phyloP scores from a whole-genome alignment of 2,797 vertebrate species.

The Galaxias olidus region DNA sequence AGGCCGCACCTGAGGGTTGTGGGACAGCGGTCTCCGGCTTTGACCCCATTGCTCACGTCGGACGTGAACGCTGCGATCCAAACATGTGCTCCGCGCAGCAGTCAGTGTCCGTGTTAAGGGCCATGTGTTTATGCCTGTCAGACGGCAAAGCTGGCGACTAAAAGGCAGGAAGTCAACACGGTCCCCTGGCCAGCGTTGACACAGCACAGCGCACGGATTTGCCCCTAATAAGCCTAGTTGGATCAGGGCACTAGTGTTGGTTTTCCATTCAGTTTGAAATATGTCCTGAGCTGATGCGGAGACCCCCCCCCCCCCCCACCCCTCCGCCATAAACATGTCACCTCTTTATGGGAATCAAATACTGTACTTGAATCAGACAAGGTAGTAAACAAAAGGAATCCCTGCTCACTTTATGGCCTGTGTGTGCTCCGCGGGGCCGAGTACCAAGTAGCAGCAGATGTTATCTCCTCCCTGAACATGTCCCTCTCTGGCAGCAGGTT shows the following conservation, averaged over 20 bases:
- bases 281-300: conserved; percentile 36
- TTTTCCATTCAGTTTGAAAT: conserved; percentile 41
- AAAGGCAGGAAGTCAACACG: not conserved
- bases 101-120: not conserved
- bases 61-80: conserved; percentile 8
- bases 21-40: conserved; percentile 33
- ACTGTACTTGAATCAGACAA: conserved; percentile 25
- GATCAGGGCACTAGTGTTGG: conserved; percentile 18
- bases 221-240: conserved; percentile 16
- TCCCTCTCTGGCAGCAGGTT: conserved; percentile 6
- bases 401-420: conserved; percentile 28
- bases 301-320: no score
- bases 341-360: conserved; percentile 47
- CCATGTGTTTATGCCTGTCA: not conserved
- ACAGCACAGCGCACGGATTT: conserved; percentile 5
- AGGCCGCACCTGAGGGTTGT: conserved; percentile 32
- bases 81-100: conserved; percentile 6
- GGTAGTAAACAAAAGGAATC: conserved; percentile 43
- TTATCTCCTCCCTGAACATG: conserved; percentile 15
- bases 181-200: conserved; percentile 12
- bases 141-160: conserved; percentile 8
- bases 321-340: conserved; percentile 51
- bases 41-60: conserved; percentile 33
- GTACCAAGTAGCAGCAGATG: conserved; percentile 21
- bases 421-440: conserved; percentile 18